Base-by-base conservation (phyloP, 2,113 vertebrate genomes). In the Semicossyphus pulcher region DNA sequence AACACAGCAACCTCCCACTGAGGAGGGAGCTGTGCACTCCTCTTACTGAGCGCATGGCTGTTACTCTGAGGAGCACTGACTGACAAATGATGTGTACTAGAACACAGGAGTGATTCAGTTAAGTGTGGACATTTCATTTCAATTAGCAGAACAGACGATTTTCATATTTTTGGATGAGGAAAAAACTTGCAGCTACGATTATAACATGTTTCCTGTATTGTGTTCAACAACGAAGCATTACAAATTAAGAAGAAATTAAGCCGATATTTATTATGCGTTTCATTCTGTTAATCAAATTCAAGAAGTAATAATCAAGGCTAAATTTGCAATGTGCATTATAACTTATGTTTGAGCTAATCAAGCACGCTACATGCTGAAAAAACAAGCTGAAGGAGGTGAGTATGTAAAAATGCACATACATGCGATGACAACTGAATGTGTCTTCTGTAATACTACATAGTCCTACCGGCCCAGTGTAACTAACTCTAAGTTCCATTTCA, bases 41-140 rank as follows among this genome's bases (percentile, higher is more conserved):
- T 39, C 10, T 62, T 73, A 57, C 77, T 74, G 56, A 68, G 45
- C n/a, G n/a, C 31, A 4, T 16, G 20, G 7, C 32, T 42, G 47
- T 72, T 62, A 52, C 56, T 54, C 31, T 70, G 64, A 57, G 29
- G 26, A 70, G 44, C 56, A 71, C 25, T 49, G 10, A n/a, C n/a
- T n/a, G n/a, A n/a, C n/a, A n/a, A 25, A 71, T 62, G 8, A 36
- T 48, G 18, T n/a, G n/a, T 1, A 20, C n/a, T 7, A n/a, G 8
- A 60, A 37, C 60, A 65, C 2, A 45, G 23, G 23, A 63, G 16
- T 18, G 10, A 32, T 65, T 32, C 2, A 58, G 9, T 53, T 25
- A 1, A 48, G 15, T 62, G 15, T 1, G 23, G 5, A 32, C 1
- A 26, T 32, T 60, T 37, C 39, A 39, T 23, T 10, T 59, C 3